Base-by-base conservation (phyloP, 2,888 invertebrate species). In the Emmelina monodactyla region DNA sequence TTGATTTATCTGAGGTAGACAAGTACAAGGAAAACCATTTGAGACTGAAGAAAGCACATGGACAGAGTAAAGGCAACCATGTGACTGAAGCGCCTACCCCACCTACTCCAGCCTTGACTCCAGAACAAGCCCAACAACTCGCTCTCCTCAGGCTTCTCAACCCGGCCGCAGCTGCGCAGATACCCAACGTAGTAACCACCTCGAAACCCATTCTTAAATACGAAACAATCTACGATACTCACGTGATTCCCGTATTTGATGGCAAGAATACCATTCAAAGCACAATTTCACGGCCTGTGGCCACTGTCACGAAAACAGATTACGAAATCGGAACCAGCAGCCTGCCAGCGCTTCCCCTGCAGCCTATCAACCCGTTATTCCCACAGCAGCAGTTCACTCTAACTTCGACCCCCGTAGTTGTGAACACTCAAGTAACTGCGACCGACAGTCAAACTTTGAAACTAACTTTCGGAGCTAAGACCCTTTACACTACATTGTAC, bases 401-500 rank as follows among this genome's bases (percentile, higher is more conserved):
- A 13, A 89, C 89, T 15, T 91, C 91, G 7, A 89, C 91, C 0
- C 91, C 92, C 0, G 79, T 92, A n/a, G 83, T 93, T 14, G 84
- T 89, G 39, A 91, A 89, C 53, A 91, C 92, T 0, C 76, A 89
- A 49, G 85, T 92, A 10, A 89, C 89, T 1, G 84, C 89, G 44
- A 92, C 92, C 0, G 86, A 89, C 42, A 92, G 92, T 49, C 89
- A 91, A 69, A 79, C 93, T 34, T 70, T 94, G 41, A 92, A 93
- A 65, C 72, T 94, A 46, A 93, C 92, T 9, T 94, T 94, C 58
- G 93, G 94, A n/a, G 93, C 94, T 19, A 92, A 91, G 64, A 93
- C 93, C 1, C 88, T 92, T 1, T 90, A 89, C 58, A 94, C 94
- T 5, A 94, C 93, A 1, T 80, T 94, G 38, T 92, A 87, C 62